These are phyloP conservation scores for Picus viridis DNA, from an alignment of 2,797 vertebrate species.

Conservation along the genomic window DNA sequence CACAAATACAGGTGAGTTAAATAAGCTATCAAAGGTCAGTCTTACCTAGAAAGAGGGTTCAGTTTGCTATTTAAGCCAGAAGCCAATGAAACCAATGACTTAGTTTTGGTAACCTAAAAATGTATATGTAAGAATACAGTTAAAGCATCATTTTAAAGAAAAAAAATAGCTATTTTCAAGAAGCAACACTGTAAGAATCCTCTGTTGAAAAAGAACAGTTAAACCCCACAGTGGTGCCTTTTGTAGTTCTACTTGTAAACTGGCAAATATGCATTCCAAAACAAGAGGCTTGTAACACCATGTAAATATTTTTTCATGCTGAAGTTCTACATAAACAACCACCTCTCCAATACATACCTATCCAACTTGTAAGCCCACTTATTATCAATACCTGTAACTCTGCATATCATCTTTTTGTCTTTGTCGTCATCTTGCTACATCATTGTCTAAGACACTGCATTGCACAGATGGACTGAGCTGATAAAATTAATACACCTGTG, in stretches of 20 bases:
- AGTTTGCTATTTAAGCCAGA: conserved; percentile 30
- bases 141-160: background rate
- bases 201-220: background rate
- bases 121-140: background rate
- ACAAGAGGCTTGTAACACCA: background rate
- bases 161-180: background rate
- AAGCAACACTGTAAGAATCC: background rate
- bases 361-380: background rate
- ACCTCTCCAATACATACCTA: background rate
- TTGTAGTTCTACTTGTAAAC: background rate
- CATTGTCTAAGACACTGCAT: background rate
- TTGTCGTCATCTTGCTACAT: background rate
- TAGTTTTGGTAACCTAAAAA: conserved; percentile 63
- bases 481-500: background rate
- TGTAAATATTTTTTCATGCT: background rate
- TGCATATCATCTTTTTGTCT: background rate
- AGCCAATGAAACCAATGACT: conserved; percentile 21
- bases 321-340: background rate
- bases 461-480: background rate
- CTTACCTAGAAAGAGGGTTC: conserved; percentile 53
- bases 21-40: background rate
- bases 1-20: background rate
- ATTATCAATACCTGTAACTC: background rate
- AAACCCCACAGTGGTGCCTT: background rate
- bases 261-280: background rate